A percentile compares a stretch with the other conserved stretches of the same genome.
Conservation (phyloP, 2,888 invertebrate species). For the Anorthoa munda region DNA sequence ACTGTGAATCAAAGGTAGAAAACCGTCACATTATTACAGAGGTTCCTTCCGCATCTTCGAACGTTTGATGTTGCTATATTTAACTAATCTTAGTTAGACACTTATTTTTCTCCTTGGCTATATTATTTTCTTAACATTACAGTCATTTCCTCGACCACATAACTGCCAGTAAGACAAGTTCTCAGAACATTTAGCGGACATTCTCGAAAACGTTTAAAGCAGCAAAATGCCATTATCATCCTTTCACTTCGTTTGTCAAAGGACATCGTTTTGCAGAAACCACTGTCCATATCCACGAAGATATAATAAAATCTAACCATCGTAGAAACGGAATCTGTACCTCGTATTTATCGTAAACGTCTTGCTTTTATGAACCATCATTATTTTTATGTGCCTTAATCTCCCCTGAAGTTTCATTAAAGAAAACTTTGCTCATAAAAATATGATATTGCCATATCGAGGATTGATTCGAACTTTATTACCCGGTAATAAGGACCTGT, state of each 20-base stretch:
- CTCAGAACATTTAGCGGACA: neutral
- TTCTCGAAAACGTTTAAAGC: constrained; percentile 40
- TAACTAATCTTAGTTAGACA: too few species aligned
- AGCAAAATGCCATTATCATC: constrained; percentile 42
- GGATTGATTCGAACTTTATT: constrained; percentile 63
- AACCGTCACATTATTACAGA: neutral
- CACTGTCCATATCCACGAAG: constrained; percentile 54
- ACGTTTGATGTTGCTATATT: too few species aligned
- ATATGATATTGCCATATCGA: constrained; percentile 50
- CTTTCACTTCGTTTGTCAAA: constrained; percentile 58
- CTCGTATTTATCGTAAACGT: constrained; percentile 65
- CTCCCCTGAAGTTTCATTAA: constrained; percentile 73
- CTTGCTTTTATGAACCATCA: constrained; percentile 71
- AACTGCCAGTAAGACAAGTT: neutral
- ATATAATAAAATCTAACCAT: constrained; percentile 60
- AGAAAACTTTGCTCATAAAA: constrained; percentile 66
- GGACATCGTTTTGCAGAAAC: constrained; percentile 48
- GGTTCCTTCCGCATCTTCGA: neutral
- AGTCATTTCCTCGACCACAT: neutral
- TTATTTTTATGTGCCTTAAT: constrained; percentile 76
- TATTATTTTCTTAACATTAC: neutral
- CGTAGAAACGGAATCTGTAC: constrained; percentile 66
- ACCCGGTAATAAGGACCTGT: constrained; percentile 37
- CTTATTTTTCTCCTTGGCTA: too few species aligned
- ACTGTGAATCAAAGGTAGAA: too few species aligned